Evolutionary conservation across 2,888 invertebrate species (phyloP).

Genomic region (Hipparchia semele): DNA sequence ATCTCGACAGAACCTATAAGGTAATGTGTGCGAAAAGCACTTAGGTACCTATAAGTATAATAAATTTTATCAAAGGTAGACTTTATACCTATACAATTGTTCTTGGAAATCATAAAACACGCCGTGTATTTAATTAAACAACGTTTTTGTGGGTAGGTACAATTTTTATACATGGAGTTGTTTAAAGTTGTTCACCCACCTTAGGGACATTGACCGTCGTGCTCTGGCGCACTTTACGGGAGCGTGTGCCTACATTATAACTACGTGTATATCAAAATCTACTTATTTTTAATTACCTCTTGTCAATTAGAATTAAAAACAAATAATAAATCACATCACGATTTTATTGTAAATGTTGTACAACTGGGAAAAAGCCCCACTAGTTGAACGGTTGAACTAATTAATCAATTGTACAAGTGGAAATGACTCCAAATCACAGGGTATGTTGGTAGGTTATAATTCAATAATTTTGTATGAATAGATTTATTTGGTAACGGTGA

Average conservation of each 20-base stretch:
- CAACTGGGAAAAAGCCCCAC: too few species aligned
- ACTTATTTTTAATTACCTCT: slow-evolving; percentile 30
- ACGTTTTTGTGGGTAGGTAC: slow-evolving; percentile 8
- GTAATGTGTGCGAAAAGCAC: too few species aligned
- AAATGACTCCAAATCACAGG: too few species aligned
- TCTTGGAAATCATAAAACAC: slow-evolving; percentile 7
- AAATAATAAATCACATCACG: slow-evolving; percentile 10
- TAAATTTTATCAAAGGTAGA: too few species aligned
- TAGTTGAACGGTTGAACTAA: too few species aligned
- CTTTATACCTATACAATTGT: neutral
- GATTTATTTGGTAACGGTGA: too few species aligned
- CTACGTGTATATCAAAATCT: slow-evolving; percentile 29
- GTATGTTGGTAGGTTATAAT: too few species aligned
- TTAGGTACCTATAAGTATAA: too few species aligned
- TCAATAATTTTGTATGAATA: too few species aligned
- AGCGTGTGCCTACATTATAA: slow-evolving; percentile 37
- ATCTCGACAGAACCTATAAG: too few species aligned
- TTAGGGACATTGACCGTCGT: slow-evolving; percentile 57
- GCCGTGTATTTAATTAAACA: slow-evolving; percentile 5
- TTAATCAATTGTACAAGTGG: too few species aligned
- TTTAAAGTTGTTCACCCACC: slow-evolving; percentile 45
- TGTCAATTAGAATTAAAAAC: slow-evolving; percentile 31
- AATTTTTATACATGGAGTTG: slow-evolving; percentile 38
- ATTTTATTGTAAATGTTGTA: too few species aligned
- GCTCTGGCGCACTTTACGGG: slow-evolving; percentile 50